phyloP scores from a whole-genome alignment of 2,113 vertebrate genomes.

The Aegotheles bennettii region DNA sequence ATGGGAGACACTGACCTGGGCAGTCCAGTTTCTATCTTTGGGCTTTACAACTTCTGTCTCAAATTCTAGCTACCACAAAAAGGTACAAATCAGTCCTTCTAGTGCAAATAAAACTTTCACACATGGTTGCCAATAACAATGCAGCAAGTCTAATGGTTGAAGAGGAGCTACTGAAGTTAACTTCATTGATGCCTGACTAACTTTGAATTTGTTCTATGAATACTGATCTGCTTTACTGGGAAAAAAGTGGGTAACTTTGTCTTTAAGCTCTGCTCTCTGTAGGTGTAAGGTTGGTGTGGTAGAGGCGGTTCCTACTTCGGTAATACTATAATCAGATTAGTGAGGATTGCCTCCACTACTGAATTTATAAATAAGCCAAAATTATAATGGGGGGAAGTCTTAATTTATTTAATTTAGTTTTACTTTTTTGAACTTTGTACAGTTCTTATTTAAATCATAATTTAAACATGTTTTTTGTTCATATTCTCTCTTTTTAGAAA shows the following conservation, averaged over 20 bases:
- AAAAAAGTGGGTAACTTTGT: neutral
- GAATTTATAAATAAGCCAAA: neutral
- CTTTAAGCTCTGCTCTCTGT: neutral
- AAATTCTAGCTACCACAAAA: neutral
- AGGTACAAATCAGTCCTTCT: neutral
- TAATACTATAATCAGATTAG: neutral
- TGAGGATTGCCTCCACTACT: neutral
- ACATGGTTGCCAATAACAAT: neutral
- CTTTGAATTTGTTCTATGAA: neutral
- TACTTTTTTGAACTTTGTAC: neutral
- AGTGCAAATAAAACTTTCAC: neutral
- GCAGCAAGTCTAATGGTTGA: neutral
- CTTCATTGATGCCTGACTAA: neutral
- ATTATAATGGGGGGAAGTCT: neutral
- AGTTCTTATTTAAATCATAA: neutral
- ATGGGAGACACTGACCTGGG: neutral
- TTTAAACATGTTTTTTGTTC: neutral
- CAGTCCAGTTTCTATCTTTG: neutral
- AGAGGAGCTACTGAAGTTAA: neutral
- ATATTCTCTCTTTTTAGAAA: neutral
- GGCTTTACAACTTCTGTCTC: neutral
- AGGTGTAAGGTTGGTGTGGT: neutral
- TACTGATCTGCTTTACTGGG: neutral
- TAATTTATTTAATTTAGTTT: neutral
- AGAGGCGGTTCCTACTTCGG: neutral